Percentiles rank a stretch among this genome's conserved stretches.
These are phyloP conservation scores for Mesorhabditis spiculigera DNA, from an alignment of 2,888 invertebrate genomes.

Conservation along the genomic window DNA sequence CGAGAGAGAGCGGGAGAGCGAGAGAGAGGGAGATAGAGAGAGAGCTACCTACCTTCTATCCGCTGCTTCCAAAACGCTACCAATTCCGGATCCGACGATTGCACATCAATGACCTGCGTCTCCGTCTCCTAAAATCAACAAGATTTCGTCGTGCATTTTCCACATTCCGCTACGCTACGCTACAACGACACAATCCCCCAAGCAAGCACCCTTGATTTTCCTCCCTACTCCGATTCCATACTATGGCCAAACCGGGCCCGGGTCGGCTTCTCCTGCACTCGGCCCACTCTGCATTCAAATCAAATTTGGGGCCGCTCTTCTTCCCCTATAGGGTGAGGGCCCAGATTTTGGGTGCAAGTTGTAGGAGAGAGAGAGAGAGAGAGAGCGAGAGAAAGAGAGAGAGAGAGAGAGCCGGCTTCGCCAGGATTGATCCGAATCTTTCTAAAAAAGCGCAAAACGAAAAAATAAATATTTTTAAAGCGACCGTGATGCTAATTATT, in stretches of 20 bases:
- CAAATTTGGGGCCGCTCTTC: not conserved
- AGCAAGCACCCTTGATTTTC: not conserved
- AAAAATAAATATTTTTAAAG: not conserved
- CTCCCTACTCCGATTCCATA: not conserved
- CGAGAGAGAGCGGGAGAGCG: slow-evolving; percentile 25
- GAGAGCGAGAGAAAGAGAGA: not conserved
- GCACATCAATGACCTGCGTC: slow-evolving; percentile 52
- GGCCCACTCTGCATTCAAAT: not conserved
- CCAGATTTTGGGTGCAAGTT: too few species aligned
- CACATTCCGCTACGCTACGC: not conserved
- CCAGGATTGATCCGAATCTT: not conserved
- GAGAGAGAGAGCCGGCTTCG: not conserved
- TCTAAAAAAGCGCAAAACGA: not conserved
- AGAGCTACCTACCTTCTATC: slow-evolving; percentile 21
- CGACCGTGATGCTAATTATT: too few species aligned
- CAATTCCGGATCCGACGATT: slow-evolving; percentile 41
- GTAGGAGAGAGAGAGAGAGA: too few species aligned
- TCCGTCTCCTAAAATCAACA: slow-evolving; percentile 42
- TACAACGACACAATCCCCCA: not conserved
- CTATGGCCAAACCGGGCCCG: not conserved
- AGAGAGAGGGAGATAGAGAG: slow-evolving; percentile 26
- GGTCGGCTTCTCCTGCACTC: not conserved
- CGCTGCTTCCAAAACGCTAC: slow-evolving; percentile 37
- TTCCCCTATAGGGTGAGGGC: not conserved
- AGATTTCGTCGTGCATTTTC: not conserved